Evolutionary conservation across 2,797 vertebrate genomes (phyloP).

Genomic region (Pseudocheirus occidentalis): DNA sequence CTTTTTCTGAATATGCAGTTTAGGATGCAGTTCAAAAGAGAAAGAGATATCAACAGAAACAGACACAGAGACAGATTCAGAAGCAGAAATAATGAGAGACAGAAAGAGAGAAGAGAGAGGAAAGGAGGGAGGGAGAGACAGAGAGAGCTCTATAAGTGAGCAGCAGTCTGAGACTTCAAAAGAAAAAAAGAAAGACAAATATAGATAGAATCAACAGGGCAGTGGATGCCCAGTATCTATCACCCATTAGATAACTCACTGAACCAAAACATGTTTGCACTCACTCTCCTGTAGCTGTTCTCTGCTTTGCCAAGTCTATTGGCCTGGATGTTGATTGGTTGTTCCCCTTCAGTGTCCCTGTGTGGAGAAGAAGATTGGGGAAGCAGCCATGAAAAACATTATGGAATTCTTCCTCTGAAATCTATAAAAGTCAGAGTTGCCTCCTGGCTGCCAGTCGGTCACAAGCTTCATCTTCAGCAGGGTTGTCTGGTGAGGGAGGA

Average conservation of each 20-base stretch:
- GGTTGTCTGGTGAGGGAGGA: background rate
- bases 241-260: background rate
- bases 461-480: background rate
- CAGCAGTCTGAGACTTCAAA: background rate
- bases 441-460: background rate
- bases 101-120: background rate
- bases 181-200: background rate
- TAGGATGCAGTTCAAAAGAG: background rate
- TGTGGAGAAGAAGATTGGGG: background rate
- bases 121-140: background rate
- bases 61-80: background rate
- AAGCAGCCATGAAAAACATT: background rate
- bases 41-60: background rate
- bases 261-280: constrained; percentile 1
- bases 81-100: background rate
- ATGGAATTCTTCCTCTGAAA: background rate
- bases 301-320: background rate
- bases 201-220: background rate
- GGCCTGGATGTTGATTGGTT: background rate
- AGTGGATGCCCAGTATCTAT: background rate
- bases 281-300: background rate
- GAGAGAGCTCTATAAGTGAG: background rate
- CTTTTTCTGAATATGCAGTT: background rate
- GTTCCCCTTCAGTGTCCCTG: background rate
- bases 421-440: background rate